Evolutionary conservation across 2,113 vertebrate species (phyloP).

Genomic region (Carassius auratus): DNA sequence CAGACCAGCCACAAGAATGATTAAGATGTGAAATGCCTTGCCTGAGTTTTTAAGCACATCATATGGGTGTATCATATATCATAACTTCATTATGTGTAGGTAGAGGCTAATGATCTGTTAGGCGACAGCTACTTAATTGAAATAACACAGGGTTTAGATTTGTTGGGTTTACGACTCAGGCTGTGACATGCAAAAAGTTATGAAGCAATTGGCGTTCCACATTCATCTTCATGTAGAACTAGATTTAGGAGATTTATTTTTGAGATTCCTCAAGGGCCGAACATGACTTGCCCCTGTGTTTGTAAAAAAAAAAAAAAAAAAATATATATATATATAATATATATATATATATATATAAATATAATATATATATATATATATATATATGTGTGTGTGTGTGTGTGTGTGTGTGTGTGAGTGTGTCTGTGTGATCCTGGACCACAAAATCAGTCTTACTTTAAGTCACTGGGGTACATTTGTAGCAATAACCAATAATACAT

Average conservation of each 20-base stretch:
- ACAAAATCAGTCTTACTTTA: too few species aligned
- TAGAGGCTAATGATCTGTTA: constrained; percentile 17
- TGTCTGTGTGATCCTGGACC: too few species aligned
- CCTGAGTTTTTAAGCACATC: not conserved
- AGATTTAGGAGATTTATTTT: not conserved
- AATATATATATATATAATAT: too few species aligned
- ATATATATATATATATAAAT: too few species aligned
- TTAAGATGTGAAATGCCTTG: constrained; percentile 16
- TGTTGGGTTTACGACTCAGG: not conserved
- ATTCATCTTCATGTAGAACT: not conserved
- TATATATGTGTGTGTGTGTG: too few species aligned
- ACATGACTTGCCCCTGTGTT: not conserved
- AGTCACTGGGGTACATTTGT: too few species aligned
- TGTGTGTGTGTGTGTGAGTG: too few species aligned
- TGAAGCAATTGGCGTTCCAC: not conserved
- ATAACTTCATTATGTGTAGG: not conserved
- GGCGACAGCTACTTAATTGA: constrained; percentile 18
- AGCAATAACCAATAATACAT: too few species aligned
- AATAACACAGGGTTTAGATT: not conserved
- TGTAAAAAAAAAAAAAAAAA: not conserved
- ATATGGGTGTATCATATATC: not conserved
- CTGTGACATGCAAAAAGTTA: constrained; percentile 6
- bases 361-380: too few species aligned
- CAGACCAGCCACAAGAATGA: not conserved
- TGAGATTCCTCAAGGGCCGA: not conserved